A percentile compares a stretch with the other conserved stretches of the same genome.
Conservation (phyloP, 2,113 vertebrate genomes). For the Myocastor coypus region DNA sequence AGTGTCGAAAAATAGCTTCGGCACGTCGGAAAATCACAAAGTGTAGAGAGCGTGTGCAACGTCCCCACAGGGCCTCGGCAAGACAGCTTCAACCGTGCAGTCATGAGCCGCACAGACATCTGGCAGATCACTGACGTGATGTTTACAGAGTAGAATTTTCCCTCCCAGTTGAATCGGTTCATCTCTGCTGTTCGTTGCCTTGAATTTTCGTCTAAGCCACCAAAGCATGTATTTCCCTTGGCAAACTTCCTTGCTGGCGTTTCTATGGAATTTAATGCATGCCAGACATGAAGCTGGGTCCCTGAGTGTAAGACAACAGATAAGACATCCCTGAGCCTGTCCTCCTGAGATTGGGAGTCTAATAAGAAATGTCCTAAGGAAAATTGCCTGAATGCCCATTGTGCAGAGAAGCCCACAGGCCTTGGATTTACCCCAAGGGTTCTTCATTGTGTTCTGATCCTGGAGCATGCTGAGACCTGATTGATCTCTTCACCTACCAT, state of each 20-base stretch:
- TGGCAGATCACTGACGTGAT: not conserved
- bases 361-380: slow-evolving; percentile 39
- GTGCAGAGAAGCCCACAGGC: not conserved
- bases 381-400: not conserved
- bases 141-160: slow-evolving; percentile 21
- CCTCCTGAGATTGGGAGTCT: not conserved
- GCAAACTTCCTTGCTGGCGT: not conserved
- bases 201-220: not conserved
- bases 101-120: not conserved
- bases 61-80: accelerated
- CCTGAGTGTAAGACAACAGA: not conserved
- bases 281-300: not conserved
- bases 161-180: not conserved
- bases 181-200: not conserved
- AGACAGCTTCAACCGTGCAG: not conserved
- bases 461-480: not conserved
- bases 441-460: not conserved
- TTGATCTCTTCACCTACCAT: not conserved
- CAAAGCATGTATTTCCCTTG: not conserved
- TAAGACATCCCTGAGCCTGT: not conserved
- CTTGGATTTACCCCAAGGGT: not conserved
- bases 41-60: not conserved
- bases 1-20: not conserved
- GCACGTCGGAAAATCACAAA: not conserved
- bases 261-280: not conserved